Conservation (phyloP, 1,140 invertebrate genomes). For the Chrysopa pallens region DNA sequence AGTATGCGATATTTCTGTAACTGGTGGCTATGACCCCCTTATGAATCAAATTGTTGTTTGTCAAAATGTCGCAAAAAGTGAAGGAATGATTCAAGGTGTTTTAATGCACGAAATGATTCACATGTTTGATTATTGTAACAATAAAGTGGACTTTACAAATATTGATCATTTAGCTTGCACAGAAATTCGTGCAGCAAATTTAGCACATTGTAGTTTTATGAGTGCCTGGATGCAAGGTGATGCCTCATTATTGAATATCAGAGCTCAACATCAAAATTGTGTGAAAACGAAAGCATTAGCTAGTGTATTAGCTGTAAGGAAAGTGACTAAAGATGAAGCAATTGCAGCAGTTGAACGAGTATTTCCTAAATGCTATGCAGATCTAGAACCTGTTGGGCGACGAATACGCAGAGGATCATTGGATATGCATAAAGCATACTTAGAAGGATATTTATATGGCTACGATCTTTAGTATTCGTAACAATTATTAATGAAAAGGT, state of each 20-base stretch:
- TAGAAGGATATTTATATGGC: conserved; percentile 61
- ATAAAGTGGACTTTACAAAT: conserved; percentile 78
- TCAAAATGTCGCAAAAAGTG: conserved; percentile 55
- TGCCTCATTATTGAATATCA: conserved; percentile 53
- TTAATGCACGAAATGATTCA: conserved; percentile 88
- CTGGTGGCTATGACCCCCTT: conserved; percentile 81
- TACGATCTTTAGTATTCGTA: conserved; percentile 33
- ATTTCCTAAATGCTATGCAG: conserved; percentile 81
- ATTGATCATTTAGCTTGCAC: conserved; percentile 88
- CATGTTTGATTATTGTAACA: conserved; percentile 89
- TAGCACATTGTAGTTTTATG: conserved; percentile 79
- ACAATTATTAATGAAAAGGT: too few relatives aligned
- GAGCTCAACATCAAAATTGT: conserved; percentile 63
- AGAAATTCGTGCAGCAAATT: conserved; percentile 80
- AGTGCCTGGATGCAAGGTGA: conserved; percentile 61
- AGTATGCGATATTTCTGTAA: conserved; percentile 63
- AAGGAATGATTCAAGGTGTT: conserved; percentile 54
- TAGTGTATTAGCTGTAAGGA: conserved; percentile 65
- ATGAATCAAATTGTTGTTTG: conserved; percentile 85
- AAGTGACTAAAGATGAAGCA: conserved; percentile 54
- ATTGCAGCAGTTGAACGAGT: conserved; percentile 64
- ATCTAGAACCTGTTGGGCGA: conserved; percentile 84
- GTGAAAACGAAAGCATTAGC: conserved; percentile 73
- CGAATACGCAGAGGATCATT: conserved; percentile 55
- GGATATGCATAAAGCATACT: conserved; percentile 59